These are phyloP conservation scores for Mermis nigrescens DNA, from an alignment of 2,888 invertebrate genomes.

Conservation along the genomic window DNA sequence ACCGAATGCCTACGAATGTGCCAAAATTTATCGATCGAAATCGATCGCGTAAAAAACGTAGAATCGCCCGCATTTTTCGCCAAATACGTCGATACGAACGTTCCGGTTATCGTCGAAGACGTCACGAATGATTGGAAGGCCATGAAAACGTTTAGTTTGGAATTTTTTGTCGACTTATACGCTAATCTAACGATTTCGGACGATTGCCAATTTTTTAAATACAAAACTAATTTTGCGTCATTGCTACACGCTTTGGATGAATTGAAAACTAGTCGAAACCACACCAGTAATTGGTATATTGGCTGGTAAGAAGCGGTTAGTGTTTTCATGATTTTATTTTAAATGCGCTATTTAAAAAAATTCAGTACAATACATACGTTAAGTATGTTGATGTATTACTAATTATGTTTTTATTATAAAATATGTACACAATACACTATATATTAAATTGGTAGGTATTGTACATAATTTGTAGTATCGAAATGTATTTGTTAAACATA, in stretches of 20 bases:
- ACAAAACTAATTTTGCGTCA: conserved; percentile 59
- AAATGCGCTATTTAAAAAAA: too few relatives aligned
- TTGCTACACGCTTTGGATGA: conserved; percentile 58
- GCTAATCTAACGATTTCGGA: conserved; percentile 41
- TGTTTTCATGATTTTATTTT: too few relatives aligned
- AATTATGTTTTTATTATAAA: too few relatives aligned
- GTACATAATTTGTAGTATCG: too few relatives aligned
- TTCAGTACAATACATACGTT: too few relatives aligned
- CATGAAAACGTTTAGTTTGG: conserved; percentile 52
- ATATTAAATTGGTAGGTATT: too few relatives aligned
- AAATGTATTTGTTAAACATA: too few relatives aligned
- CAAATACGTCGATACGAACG: conserved; percentile 33
- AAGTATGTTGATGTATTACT: too few relatives aligned
- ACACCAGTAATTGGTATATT: conserved; percentile 43
- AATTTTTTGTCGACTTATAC: conserved; percentile 49
- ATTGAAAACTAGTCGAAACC: conserved; percentile 24
- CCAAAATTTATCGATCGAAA: background rate
- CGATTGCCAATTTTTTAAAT: conserved; percentile 80
- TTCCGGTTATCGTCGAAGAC: conserved; percentile 66
- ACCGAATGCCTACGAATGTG: background rate
- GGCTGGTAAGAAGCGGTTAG: conserved; percentile 44
- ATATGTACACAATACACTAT: too few relatives aligned
- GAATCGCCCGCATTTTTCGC: background rate
- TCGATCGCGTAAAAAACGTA: background rate
- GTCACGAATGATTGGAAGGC: conserved; percentile 65